Base-by-base conservation (phyloP, 2,888 invertebrate species). In the Steinernema scapterisci region DNA sequence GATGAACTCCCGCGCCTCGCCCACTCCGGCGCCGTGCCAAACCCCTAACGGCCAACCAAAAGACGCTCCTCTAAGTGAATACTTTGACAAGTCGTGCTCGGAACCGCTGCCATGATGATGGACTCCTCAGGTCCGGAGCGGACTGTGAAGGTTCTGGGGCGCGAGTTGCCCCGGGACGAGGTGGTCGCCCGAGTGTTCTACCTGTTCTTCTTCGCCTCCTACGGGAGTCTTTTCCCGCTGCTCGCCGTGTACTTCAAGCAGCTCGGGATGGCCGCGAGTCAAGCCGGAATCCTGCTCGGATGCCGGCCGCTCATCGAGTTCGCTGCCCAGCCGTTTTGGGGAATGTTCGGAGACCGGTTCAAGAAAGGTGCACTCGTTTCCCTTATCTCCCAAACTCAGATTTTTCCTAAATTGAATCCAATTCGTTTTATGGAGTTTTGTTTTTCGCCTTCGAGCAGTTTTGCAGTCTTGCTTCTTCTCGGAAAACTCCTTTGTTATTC, bases 181-280 rank as follows among this genome's bases (percentile, higher is more conserved):
- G 91, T 97, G 82, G 93, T 95, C 73, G 95, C 95, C 83, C 97
- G 99, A 89, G 93, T 94, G 25, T 99, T 99, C 90, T 99, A 99
- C 89, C 97, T 99, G 90, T 97, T 97, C 91, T 99, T 97, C 90
- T 99, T 97, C 89, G 95, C 97, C 52, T 97, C 97, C 0, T 99
- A 99, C 88, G 99, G 99, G 6, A 95, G 95, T 0, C 91, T 99
- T 19, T 99, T 97, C 88, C 99, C 99, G 0, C 90, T 99, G 78
- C 94, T 99, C 93, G 97, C 96, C 46, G 95, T 99, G 63, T 99
- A 97, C 90, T 99, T 99, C 91, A 99, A 99, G 90, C 97, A 97
- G 90, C 93, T 97, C 92, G 96, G 96, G 77, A 96, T 99, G 95
- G 97, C 96, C 89, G 94, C 63, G 16, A 27, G 63, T 38, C 82